A percentile compares a stretch with the other conserved stretches of the same genome.
Evolutionary conservation across 1,140 invertebrate species (phyloP).

Genomic region (Oryzaephilus surinamensis): DNA sequence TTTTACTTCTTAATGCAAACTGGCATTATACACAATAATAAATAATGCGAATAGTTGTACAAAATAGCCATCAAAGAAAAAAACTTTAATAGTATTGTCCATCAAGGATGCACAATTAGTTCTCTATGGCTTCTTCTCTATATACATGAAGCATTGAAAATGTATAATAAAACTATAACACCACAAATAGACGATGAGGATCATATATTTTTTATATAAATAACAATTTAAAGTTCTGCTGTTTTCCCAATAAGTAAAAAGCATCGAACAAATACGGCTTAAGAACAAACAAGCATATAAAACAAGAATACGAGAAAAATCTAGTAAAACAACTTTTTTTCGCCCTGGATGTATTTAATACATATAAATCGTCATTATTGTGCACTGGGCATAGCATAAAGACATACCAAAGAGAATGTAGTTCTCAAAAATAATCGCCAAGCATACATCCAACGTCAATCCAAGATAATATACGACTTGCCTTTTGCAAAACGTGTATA

Average conservation of each 20-base stretch:
- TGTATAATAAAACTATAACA: constrained; percentile 20
- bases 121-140: constrained; percentile 20
- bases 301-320: constrained; percentile 24
- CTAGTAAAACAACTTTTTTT: constrained; percentile 20
- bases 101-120: no score
- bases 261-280: constrained; percentile 5
- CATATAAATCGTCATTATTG: constrained; percentile 33
- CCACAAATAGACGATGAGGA: constrained; percentile 7
- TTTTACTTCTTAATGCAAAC: no score
- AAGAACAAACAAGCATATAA: constrained; percentile 16
- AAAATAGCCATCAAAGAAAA: no score
- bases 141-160: constrained; percentile 12
- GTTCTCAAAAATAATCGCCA: constrained; percentile 31
- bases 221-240: constrained; percentile 7
- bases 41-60: no score
- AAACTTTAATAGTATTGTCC: no score
- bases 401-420: constrained; percentile 32
- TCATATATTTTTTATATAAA: no score
- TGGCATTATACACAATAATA: no score
- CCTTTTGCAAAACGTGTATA: constrained; percentile 20
- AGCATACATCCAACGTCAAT: constrained; percentile 26
- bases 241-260: constrained; percentile 10
- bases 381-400: constrained; percentile 23
- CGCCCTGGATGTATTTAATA: constrained; percentile 16
- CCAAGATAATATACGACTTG: constrained; percentile 23